These are phyloP conservation scores for Callopanchax toddi DNA, from an alignment of 2,113 vertebrate genomes.

Conservation along the genomic window DNA sequence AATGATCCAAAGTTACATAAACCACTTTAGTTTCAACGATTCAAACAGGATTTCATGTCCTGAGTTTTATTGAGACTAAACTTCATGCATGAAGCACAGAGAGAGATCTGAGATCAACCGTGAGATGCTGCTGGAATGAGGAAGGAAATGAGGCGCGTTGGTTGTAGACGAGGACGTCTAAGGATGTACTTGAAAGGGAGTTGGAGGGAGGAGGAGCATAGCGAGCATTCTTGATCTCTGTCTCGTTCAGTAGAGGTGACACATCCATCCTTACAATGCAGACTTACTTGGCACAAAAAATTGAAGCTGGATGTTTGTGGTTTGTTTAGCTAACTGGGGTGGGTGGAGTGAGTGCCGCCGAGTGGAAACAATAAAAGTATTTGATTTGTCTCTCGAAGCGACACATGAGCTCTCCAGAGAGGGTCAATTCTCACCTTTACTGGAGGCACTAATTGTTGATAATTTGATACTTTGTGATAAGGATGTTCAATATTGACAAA, in stretches of 20 bases:
- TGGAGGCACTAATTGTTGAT: too few relatives aligned
- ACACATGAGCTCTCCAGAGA: background rate
- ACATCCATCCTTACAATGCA: background rate
- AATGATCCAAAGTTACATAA: background rate
- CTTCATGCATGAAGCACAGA: too few relatives aligned
- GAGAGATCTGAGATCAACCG: background rate
- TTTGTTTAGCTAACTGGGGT: slow-evolving; percentile 16
- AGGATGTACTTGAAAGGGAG: slow-evolving; percentile 27
- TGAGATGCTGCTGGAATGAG: background rate
- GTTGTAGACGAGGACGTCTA: background rate
- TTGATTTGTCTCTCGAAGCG: background rate
- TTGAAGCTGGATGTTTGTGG: slow-evolving; percentile 15
- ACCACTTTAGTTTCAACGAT: background rate
- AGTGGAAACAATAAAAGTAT: background rate
- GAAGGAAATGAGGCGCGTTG: background rate
- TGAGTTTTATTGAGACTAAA: too few relatives aligned
- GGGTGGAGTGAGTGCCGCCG: slow-evolving; percentile 11
- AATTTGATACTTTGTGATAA: too few relatives aligned
- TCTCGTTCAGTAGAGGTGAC: slow-evolving; percentile 11
- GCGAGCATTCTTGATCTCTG: slow-evolving; percentile 53
- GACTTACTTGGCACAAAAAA: background rate
- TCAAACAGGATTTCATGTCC: too few relatives aligned
- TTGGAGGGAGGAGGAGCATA: slow-evolving; percentile 51
- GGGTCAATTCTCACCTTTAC: background rate
- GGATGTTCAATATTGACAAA: too few relatives aligned